Evolutionary conservation across 2,113 vertebrate genomes (phyloP).

Genomic region (Halcyon malimbica): DNA sequence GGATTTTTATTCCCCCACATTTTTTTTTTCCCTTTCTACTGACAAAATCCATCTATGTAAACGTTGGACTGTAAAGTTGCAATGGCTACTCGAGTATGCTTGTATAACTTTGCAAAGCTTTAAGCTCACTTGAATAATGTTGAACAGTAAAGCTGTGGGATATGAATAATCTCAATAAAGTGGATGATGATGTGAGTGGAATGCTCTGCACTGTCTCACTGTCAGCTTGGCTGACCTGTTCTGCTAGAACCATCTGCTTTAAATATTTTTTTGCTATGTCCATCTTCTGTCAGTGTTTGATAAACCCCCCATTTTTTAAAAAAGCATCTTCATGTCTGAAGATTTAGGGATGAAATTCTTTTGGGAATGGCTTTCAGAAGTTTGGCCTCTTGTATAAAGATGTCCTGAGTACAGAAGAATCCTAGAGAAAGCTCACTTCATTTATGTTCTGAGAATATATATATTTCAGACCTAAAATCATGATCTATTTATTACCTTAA

Average conservation of each 20-base stretch:
- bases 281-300: not conserved
- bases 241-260: not conserved
- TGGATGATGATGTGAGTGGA: rapidly evolving
- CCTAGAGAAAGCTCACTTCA: not conserved
- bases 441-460: not conserved
- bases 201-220: rapidly evolving
- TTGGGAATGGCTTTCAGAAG: not conserved
- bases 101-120: not conserved
- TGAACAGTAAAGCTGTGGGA: not conserved
- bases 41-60: not conserved
- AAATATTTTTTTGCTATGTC: rapidly evolving
- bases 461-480: not conserved
- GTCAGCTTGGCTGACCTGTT: not conserved
- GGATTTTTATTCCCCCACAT: not conserved
- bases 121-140: not conserved
- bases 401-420: not conserved
- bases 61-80: not conserved
- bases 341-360: not conserved
- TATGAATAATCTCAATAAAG: not conserved
- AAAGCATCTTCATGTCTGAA: not conserved
- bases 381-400: not conserved
- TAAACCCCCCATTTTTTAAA: rapidly evolving
- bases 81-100: not conserved
- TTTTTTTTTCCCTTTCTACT: not conserved
- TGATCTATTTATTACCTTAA: not conserved